Percentiles rank a stretch among this genome's conserved stretches.
phyloP scores from a whole-genome alignment of 2,797 vertebrate species.

The Pangasius mekongensis region DNA sequence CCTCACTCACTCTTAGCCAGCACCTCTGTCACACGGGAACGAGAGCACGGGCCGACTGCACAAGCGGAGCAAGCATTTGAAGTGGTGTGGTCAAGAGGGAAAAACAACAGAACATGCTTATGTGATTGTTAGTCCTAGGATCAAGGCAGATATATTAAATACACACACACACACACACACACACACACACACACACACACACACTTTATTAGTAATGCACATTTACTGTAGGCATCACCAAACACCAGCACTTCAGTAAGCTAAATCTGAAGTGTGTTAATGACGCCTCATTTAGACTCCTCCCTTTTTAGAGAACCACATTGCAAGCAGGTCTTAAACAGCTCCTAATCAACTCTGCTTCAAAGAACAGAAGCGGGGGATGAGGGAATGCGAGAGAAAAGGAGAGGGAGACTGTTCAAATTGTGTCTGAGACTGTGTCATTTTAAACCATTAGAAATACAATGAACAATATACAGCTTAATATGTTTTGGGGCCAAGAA shows the following conservation, averaged over 20 bases:
- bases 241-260: neutral
- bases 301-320: constrained; percentile 63
- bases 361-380: constrained; percentile 50
- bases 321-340: constrained; percentile 74
- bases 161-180: neutral
- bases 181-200: neutral
- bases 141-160: neutral
- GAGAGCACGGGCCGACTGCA: neutral
- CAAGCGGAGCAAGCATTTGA: constrained; percentile 28
- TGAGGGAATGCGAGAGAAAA: neutral
- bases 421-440: too few relatives aligned
- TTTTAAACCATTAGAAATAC: neutral
- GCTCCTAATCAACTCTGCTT: constrained; percentile 75
- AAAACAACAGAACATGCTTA: constrained; percentile 26
- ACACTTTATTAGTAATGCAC: neutral
- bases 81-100: constrained; percentile 32
- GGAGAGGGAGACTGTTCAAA: neutral
- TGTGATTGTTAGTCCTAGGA: constrained; percentile 40
- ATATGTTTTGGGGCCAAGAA: neutral
- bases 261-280: constrained; percentile 63
- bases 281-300: constrained; percentile 71
- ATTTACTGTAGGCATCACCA: neutral
- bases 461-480: too few relatives aligned
- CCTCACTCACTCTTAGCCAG: neutral
- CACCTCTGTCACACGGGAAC: constrained; percentile 46